Base-by-base conservation (phyloP, 2,888 invertebrate genomes). In the Noctuana brunneofusca region DNA sequence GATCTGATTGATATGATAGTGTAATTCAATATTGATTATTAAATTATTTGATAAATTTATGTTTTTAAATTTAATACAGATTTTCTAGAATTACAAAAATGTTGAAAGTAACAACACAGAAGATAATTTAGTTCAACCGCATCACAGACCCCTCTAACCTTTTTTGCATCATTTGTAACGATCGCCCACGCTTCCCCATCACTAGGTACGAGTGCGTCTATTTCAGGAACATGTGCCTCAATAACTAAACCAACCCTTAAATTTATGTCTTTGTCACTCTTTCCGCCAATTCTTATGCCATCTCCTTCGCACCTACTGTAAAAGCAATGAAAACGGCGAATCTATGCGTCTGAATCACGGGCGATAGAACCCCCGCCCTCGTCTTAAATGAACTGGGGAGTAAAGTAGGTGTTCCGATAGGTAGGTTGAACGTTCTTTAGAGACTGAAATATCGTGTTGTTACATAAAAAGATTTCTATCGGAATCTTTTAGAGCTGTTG, bases 281-380 rank as follows among this genome's bases (percentile, higher is more conserved):
- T 71, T 75, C 69, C 71, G 71, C 75, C 69, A 75, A 75, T 69
- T 71, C 69, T 71, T 66, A 58, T 62, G 65, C 71, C 71, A 8
- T 84, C 84, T 69, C 77, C 60, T 72, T 89, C 81, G 64, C 83
- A 81, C 87, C 64, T 79, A 81, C 83, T 81, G 86, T 83, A 79
- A 80, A 83, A 82, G 84, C 84, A 85, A 85, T 86, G 89, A 87
- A 88, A 89, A 86, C 80, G 81, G 83, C 82, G 87, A 89, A 89
- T 89, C 89, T 86, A 87, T 88, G 86, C 84, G 86, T 78, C 82
- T 84, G 89, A 88, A 89, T 89, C 89, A 86, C 88, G 76, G 85
- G 74, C 78, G 75, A 76, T 66, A 60, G 71, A 75, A 77, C 81
- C 80, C 84, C 85, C 86, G 78, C 86, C 87, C 87, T 83, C 75